phyloP scores from a whole-genome alignment of 2,888 invertebrate genomes.

The Entomobrya multifasciata region DNA sequence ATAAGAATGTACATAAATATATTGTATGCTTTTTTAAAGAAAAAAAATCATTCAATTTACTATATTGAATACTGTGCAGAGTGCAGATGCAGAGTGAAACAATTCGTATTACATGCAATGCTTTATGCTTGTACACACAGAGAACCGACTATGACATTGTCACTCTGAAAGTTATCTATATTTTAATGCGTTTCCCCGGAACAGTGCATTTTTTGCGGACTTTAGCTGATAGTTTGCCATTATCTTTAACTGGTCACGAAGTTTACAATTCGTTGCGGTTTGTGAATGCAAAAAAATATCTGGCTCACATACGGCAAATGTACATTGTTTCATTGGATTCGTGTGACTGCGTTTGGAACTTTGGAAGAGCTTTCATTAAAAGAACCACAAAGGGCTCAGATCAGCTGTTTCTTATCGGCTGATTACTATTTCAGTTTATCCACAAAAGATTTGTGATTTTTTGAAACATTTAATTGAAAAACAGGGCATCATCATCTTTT shows the following conservation, averaged over 20 bases:
- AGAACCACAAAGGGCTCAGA: not conserved
- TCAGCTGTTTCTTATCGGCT: constrained; percentile 29
- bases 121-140: not conserved
- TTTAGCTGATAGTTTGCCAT: not conserved
- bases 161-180: constrained; percentile 30
- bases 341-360: not conserved
- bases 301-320: not conserved
- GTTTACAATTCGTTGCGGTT: constrained; percentile 17
- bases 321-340: not conserved
- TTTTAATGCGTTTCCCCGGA: constrained; percentile 69
- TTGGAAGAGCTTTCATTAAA: not conserved
- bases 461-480: not conserved
- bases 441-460: not conserved
- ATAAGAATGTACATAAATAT: too few relatives aligned
- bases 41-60: too few relatives aligned
- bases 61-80: too few relatives aligned
- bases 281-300: not conserved
- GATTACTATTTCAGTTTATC: not conserved
- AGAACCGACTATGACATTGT: constrained; percentile 68
- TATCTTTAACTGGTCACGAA: not conserved
- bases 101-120: too few relatives aligned
- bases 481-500: too few relatives aligned
- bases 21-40: too few relatives aligned
- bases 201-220: constrained; percentile 40
- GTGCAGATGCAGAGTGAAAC: too few relatives aligned